phyloP scores from a whole-genome alignment of 2,113 vertebrate genomes.

The Rhinolophus ferrumequinum region DNA sequence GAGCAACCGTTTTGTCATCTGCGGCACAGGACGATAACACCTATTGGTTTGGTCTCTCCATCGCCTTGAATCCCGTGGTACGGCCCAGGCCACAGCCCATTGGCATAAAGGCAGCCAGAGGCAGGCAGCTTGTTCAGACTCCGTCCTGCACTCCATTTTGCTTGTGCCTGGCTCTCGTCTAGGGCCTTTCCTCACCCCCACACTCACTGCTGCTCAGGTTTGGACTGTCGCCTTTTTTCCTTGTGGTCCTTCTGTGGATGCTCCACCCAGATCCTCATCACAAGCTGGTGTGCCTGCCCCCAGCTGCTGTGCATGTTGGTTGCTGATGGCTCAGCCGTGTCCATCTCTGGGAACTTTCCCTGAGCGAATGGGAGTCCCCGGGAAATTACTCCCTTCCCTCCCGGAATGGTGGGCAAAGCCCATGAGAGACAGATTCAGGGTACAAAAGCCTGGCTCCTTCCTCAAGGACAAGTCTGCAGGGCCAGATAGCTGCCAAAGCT shows the following conservation, averaged over 20 bases:
- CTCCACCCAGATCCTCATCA: neutral
- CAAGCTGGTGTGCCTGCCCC: too few relatives aligned
- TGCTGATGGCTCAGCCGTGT: neutral
- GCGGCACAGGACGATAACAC: neutral
- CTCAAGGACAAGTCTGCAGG: neutral
- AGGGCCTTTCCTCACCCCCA: neutral
- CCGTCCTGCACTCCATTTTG: accelerated
- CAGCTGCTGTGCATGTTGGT: neutral
- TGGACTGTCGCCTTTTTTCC: neutral
- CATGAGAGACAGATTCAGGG: neutral
- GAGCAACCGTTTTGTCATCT: neutral
- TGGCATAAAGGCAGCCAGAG: neutral
- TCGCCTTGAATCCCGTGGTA: too few relatives aligned
- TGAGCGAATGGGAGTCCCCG: neutral
- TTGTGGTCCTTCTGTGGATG: too few relatives aligned
- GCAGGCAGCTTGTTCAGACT: neutral
- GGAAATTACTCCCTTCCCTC: neutral
- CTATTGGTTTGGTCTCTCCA: neutral
- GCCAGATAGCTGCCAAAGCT: neutral
- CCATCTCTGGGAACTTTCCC: neutral
- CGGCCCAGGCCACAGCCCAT: accelerated
- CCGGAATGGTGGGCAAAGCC: neutral
- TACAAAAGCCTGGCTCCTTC: neutral
- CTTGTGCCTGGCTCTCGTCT: neutral
- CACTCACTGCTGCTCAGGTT: neutral